phyloP scores from a whole-genome alignment of 2,797 vertebrate genomes.

The Ataeniobius toweri region DNA sequence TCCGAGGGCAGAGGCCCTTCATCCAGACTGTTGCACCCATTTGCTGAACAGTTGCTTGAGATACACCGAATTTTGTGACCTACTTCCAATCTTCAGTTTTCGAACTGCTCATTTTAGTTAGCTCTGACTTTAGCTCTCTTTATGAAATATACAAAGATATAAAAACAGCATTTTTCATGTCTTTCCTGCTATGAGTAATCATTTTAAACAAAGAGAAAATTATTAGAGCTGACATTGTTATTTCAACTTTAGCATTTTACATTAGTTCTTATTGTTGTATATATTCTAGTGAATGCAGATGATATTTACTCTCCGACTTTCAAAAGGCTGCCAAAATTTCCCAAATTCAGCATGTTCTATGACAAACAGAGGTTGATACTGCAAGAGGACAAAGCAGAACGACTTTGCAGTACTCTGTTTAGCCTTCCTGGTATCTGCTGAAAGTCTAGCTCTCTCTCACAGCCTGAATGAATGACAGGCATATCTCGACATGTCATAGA shows the following conservation, averaged over 20 bases:
- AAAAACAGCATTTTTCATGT: neutral
- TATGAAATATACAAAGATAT: neutral
- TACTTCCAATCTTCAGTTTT: neutral
- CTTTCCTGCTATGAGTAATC: neutral
- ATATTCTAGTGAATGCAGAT: neutral
- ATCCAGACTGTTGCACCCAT: conserved; percentile 49
- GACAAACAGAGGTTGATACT: neutral
- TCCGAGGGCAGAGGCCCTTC: conserved; percentile 56
- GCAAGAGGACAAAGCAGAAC: neutral
- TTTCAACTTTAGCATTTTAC: neutral
- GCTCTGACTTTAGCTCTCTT: neutral
- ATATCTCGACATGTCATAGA: too few relatives aligned
- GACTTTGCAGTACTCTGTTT: neutral
- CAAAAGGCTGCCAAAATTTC: neutral
- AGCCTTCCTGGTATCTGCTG: neutral
- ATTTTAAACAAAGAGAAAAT: neutral
- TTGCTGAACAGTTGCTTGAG: conserved; percentile 21
- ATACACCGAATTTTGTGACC: neutral
- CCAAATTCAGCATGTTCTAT: neutral
- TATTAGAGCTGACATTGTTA: neutral
- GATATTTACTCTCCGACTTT: neutral
- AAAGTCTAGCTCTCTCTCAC: neutral
- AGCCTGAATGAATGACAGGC: too few relatives aligned
- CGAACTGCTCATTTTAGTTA: neutral
- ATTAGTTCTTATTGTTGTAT: neutral